Conservation (phyloP, 1,140 invertebrate species). For the Scaptomyza montana region DNA sequence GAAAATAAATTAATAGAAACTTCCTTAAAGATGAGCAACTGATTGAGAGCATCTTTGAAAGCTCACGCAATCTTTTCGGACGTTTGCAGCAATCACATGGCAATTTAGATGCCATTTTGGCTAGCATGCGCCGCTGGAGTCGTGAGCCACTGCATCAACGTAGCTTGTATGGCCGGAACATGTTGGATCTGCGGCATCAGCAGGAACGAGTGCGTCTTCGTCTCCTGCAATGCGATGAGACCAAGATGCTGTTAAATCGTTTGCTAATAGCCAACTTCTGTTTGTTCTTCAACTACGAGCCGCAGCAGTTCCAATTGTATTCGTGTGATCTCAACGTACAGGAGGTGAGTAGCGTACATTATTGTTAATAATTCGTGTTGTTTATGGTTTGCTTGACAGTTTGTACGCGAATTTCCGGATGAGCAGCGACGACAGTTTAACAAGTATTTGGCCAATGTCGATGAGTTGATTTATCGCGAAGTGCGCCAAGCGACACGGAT, state of each 20-base stretch:
- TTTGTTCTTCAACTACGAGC: constrained; percentile 84
- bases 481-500: constrained; percentile 73
- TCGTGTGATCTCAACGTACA: constrained; percentile 66
- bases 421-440: constrained; percentile 66
- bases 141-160: constrained; percentile 86
- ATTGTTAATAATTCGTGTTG: constrained; percentile 22
- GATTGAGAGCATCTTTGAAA: constrained; percentile 62
- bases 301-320: constrained; percentile 68
- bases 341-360: constrained; percentile 52
- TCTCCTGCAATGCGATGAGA: constrained; percentile 84
- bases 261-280: constrained; percentile 87
- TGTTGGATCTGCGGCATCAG: constrained; percentile 86
- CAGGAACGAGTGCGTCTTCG: constrained; percentile 83
- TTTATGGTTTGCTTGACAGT: constrained; percentile 47
- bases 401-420: constrained; percentile 70
- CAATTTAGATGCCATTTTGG: constrained; percentile 81
- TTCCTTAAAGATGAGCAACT: constrained; percentile 53
- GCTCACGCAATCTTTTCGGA: constrained; percentile 84
- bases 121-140: constrained; percentile 86
- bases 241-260: constrained; percentile 85
- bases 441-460: constrained; percentile 71
- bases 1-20: neutral
- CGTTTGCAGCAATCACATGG: constrained; percentile 87
- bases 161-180: constrained; percentile 85
- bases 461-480: constrained; percentile 68